These are phyloP conservation scores for Micromussa lordhowensis DNA, from an alignment of 92 coral and sea anemone genomes.

Conservation along the genomic window DNA sequence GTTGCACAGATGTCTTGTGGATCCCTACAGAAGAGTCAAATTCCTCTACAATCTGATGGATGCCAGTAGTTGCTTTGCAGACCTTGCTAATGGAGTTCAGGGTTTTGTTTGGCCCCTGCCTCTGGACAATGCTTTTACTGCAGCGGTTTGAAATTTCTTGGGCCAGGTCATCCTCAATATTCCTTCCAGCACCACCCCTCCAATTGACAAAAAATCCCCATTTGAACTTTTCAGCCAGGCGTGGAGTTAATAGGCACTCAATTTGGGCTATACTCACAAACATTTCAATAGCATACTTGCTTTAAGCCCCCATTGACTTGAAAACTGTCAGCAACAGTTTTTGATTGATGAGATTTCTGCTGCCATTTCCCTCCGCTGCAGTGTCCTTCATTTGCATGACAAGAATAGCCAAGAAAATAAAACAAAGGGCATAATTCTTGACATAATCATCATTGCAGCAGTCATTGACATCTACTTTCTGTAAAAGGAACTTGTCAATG, in stretches of 20 bases:
- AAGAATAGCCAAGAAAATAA: slow-evolving; percentile 69
- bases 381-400: slow-evolving; percentile 46
- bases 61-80: no score
- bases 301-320: slow-evolving; percentile 51
- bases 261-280: slow-evolving; percentile 41
- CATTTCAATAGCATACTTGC: background rate
- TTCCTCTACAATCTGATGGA: no score
- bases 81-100: no score
- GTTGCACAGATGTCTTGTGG: no score
- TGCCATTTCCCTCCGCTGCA: slow-evolving; percentile 69
- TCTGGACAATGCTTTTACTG: no score
- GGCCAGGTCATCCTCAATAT: slow-evolving; percentile 62
- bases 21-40: no score
- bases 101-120: no score
- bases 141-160: slow-evolving; percentile 55
- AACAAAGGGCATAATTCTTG: slow-evolving; percentile 70
- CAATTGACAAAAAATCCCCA: slow-evolving; percentile 74
- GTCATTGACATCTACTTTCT: no score
- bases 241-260: slow-evolving; percentile 61
- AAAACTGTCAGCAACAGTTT: no score
- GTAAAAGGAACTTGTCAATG: no score
- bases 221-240: slow-evolving; percentile 70
- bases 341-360: no score
- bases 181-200: slow-evolving; percentile 74
- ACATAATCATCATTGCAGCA: slow-evolving; percentile 52